These are phyloP conservation scores for Papilio glaucus DNA, from an alignment of 1,140 invertebrate genomes.

Conservation along the genomic window DNA sequence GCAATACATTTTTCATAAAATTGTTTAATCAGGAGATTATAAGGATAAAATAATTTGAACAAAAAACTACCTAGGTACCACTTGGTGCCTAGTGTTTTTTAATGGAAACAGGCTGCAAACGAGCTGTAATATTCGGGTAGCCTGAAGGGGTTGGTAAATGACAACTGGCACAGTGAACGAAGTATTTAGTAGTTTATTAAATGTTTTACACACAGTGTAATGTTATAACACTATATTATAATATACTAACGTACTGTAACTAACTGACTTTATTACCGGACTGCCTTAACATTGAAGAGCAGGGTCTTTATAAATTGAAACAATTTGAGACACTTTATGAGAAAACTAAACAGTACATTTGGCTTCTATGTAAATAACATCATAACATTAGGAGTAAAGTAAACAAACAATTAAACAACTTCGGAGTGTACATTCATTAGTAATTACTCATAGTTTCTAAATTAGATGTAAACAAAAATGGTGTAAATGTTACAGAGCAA, in stretches of 20 bases:
- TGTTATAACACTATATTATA: no score
- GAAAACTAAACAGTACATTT: conserved; percentile 11
- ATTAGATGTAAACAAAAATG: not conserved
- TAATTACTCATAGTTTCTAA: conserved; percentile 10
- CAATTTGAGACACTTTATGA: not conserved
- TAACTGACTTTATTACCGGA: not conserved
- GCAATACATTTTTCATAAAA: no score
- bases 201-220: no score
- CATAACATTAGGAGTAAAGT: not conserved
- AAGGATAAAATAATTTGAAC: no score
- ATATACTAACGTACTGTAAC: not conserved
- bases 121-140: no score
- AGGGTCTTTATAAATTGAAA: not conserved
- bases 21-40: no score
- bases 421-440: not conserved
- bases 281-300: not conserved
- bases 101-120: no score
- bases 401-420: not conserved
- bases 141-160: no score
- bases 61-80: no score
- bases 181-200: no score
- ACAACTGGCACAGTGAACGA: no score
- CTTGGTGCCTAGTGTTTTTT: no score
- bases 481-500: not conserved
- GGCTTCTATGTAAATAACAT: not conserved